Evolutionary conservation across 2,797 vertebrate species (phyloP).

Genomic region (Orestias chungarensis): DNA sequence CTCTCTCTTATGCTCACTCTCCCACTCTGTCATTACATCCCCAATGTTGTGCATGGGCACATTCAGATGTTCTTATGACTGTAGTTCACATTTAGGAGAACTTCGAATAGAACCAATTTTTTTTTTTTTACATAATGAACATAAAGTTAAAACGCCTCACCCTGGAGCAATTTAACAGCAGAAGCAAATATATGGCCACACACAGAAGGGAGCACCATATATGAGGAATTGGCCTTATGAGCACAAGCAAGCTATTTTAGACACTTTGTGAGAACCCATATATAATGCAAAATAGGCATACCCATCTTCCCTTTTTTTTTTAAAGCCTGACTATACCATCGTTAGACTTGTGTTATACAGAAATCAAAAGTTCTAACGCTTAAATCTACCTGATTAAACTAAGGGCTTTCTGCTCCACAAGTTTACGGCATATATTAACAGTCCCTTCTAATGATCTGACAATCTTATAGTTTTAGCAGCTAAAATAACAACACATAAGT

Average conservation of each 20-base stretch:
- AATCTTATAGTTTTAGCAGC: neutral
- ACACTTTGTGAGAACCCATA: neutral
- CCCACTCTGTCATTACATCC: neutral
- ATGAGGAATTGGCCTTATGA: neutral
- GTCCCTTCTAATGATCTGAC: no score
- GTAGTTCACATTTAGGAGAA: neutral
- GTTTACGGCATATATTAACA: no score
- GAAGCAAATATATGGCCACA: no score
- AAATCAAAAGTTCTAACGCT: neutral
- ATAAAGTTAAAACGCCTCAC: neutral
- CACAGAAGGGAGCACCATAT: no score
- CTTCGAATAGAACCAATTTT: neutral
- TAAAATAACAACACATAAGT: neutral
- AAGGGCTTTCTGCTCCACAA: neutral
- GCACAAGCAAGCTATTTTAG: neutral
- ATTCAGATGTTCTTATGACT: neutral
- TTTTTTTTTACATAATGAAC: neutral
- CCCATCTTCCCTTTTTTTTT: neutral
- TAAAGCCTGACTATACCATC: neutral
- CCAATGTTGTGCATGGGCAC: neutral
- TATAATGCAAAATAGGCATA: neutral
- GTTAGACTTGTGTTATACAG: neutral
- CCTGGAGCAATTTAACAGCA: neutral
- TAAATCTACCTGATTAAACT: no score
- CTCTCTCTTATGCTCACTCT: conserved; percentile 6